A percentile compares a stretch with the other conserved stretches of the same genome.
phyloP scores from a whole-genome alignment of 2,797 vertebrate species.

The Spinibarbus caldwelli region DNA sequence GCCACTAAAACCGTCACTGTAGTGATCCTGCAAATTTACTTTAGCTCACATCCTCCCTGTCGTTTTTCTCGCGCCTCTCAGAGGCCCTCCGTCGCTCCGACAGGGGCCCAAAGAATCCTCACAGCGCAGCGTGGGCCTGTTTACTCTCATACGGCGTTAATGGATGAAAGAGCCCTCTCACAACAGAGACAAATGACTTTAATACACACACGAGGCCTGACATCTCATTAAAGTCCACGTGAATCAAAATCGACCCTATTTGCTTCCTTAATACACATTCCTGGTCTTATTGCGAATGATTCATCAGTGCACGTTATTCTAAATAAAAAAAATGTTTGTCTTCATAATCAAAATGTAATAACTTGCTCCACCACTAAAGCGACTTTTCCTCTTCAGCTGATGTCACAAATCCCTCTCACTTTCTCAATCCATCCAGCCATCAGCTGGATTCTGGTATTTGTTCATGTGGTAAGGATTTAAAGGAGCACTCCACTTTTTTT shows the following conservation, averaged over 20 bases:
- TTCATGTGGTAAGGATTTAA: background rate
- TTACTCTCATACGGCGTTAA: slow-evolving; percentile 12
- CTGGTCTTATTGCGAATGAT: background rate
- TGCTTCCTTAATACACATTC: slow-evolving; percentile 13
- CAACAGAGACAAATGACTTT: slow-evolving; percentile 44
- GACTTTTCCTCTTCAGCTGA: background rate
- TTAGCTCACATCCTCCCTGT: slow-evolving; percentile 34
- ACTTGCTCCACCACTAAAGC: background rate
- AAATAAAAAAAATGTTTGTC: background rate
- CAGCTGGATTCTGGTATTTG: background rate
- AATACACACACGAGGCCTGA: slow-evolving; percentile 21
- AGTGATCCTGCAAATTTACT: slow-evolving; percentile 45
- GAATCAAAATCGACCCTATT: background rate
- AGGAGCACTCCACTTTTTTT: no score
- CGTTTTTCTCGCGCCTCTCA: slow-evolving; percentile 29
- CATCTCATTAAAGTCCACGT: slow-evolving; percentile 22
- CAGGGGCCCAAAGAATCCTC: slow-evolving; percentile 40
- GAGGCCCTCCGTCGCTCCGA: slow-evolving; percentile 9
- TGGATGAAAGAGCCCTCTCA: slow-evolving; percentile 13
- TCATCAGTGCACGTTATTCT: background rate
- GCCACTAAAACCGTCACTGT: slow-evolving; percentile 55
- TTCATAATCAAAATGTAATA: background rate
- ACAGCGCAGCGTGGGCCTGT: background rate
- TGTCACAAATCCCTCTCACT: background rate
- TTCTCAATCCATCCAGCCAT: background rate